A percentile compares a stretch with the other conserved stretches of the same genome.
Conservation (phyloP, 2,113 vertebrate species). For the Aspidoscelis tigris region DNA sequence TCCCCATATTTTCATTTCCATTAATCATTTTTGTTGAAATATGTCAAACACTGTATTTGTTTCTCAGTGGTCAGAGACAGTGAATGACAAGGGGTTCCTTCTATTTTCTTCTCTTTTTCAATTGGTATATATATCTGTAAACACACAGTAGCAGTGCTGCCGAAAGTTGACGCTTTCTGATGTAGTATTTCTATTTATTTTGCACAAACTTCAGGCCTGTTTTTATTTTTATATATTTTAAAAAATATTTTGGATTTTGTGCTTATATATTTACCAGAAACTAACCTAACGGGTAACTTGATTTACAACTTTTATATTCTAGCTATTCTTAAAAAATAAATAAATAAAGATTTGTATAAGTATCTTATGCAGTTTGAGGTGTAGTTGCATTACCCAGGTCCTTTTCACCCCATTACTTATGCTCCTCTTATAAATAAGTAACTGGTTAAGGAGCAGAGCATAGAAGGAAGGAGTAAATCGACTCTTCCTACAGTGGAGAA, state of each 20-base stretch:
- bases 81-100: too few species aligned
- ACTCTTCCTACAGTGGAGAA: too few species aligned
- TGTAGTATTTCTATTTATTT: slow-evolving; percentile 33
- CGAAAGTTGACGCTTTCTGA: background rate
- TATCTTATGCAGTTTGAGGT: too few species aligned
- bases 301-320: background rate
- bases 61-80: too few species aligned
- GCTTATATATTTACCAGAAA: background rate
- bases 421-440: too few species aligned
- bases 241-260: background rate
- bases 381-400: too few species aligned
- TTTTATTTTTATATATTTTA: background rate
- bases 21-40: slow-evolving; percentile 73
- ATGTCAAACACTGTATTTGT: slow-evolving; percentile 62
- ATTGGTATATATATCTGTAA: slow-evolving; percentile 55
- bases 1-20: slow-evolving; percentile 73
- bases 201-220: background rate
- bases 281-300: too few species aligned
- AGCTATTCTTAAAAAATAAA: background rate
- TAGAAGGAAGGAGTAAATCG: too few species aligned
- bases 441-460: too few species aligned
- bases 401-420: too few species aligned
- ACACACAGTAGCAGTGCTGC: background rate
- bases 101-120: slow-evolving; percentile 68
- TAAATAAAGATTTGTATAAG: too few species aligned